phyloP scores from a whole-genome alignment of 2,797 vertebrate species.

The Masticophis lateralis region DNA sequence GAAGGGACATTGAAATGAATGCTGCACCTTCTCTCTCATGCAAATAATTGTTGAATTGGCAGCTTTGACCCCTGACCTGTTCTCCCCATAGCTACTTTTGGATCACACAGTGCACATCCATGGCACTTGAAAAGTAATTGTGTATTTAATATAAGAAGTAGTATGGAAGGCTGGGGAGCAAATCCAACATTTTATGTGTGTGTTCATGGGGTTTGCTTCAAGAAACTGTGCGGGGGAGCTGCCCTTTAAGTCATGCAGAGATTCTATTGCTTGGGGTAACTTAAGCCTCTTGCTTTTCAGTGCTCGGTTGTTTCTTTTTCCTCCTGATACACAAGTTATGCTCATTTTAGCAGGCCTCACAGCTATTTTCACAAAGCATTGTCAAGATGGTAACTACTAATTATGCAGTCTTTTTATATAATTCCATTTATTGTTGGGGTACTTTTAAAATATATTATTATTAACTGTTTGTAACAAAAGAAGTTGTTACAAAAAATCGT shows the following conservation, averaged over 20 bases:
- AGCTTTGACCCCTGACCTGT: not conserved
- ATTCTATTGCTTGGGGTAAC: not conserved
- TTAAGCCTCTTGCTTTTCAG: slow-evolving; percentile 4
- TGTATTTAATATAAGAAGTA: not conserved
- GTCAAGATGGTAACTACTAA: slow-evolving; percentile 41
- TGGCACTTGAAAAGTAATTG: not conserved
- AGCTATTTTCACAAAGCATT: slow-evolving; percentile 39
- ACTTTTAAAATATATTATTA: slow-evolving; percentile 27
- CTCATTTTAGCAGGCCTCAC: slow-evolving; percentile 33
- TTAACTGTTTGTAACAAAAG: slow-evolving; percentile 30
- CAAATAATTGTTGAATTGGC: not conserved
- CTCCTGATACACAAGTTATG: slow-evolving; percentile 36
- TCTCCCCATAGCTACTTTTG: not conserved
- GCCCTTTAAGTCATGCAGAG: not conserved
- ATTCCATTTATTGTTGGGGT: slow-evolving; percentile 23
- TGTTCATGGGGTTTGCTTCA: not conserved
- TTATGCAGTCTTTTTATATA: slow-evolving; percentile 57
- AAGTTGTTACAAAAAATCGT: not conserved
- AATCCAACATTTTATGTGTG: not conserved
- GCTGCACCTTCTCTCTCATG: not conserved
- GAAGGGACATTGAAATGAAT: not conserved
- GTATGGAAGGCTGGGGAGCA: not conserved
- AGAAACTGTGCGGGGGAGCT: not conserved
- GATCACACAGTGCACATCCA: not conserved
- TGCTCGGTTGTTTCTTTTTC: not conserved